Conservation (phyloP, 2,888 invertebrate species). For the Iselma pallidipennis region DNA sequence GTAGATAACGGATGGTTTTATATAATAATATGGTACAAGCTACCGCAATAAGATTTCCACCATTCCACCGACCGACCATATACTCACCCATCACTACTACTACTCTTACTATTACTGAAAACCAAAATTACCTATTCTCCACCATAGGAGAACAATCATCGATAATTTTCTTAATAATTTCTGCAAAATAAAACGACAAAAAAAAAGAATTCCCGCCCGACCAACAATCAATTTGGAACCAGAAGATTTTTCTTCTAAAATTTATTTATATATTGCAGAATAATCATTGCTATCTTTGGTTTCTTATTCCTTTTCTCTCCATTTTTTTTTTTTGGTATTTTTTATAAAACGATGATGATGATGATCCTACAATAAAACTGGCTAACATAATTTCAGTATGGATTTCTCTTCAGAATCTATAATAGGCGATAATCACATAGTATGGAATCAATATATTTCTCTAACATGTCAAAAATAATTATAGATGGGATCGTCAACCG, state of each 20-base stretch:
- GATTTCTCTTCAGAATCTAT: constrained; percentile 40
- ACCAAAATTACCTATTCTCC: background rate
- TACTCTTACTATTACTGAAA: background rate
- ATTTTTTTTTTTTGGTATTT: background rate
- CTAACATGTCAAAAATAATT: constrained; percentile 47
- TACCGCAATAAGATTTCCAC: constrained; percentile 7
- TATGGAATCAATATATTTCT: constrained; percentile 45
- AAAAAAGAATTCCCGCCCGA: background rate
- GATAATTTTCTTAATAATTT: background rate
- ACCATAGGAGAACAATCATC: background rate
- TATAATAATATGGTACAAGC: constrained; percentile 4
- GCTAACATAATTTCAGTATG: constrained; percentile 43
- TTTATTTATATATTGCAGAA: no score
- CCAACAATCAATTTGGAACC: background rate
- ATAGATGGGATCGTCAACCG: constrained; percentile 42
- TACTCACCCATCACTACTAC: background rate
- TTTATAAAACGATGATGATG: background rate
- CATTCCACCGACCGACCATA: background rate
- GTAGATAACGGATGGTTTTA: constrained; percentile 4
- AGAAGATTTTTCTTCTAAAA: background rate
- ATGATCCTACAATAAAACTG: background rate
- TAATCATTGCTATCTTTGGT: no score
- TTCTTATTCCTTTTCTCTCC: no score
- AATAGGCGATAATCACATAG: constrained; percentile 46
- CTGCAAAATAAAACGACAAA: no score